These are phyloP conservation scores for Nematopogon swammerdamellus DNA, from an alignment of 2,888 invertebrate genomes.

Conservation along the genomic window DNA sequence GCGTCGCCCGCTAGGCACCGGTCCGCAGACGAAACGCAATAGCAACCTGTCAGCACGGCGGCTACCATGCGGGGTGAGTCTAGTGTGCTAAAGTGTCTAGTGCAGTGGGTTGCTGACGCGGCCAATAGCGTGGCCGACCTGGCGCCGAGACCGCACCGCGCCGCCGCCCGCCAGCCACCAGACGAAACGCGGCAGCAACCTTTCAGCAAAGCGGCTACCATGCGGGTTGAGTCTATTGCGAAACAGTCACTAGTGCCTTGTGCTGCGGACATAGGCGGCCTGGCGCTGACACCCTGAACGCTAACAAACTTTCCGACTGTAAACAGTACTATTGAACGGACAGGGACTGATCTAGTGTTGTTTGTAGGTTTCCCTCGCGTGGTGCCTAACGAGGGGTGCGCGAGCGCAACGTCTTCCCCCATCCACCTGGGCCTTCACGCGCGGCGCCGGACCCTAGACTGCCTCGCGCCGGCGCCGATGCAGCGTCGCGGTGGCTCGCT, in stretches of 20 bases:
- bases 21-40: slow-evolving; percentile 50
- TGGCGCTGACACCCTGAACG: no score
- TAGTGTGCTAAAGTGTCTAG: slow-evolving; percentile 4
- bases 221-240: slow-evolving; percentile 25
- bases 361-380: slow-evolving; percentile 67
- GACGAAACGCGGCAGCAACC: slow-evolving; percentile 44
- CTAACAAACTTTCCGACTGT: no score
- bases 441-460: slow-evolving; percentile 64
- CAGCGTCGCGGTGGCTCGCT: slow-evolving; percentile 57
- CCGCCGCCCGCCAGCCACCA: slow-evolving; percentile 63
- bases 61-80: slow-evolving; percentile 35
- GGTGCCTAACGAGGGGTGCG: slow-evolving; percentile 64
- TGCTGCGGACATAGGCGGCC: no score
- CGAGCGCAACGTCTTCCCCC: slow-evolving; percentile 27
- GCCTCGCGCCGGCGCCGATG: slow-evolving; percentile 50
- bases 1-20: slow-evolving; percentile 68
- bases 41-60: slow-evolving; percentile 30
- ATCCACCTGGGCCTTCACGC: slow-evolving; percentile 21
- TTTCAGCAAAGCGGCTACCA: slow-evolving; percentile 32
- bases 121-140: slow-evolving; percentile 62
- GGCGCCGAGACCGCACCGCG: slow-evolving; percentile 43
- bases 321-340: no score
- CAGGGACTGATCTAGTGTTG: no score
- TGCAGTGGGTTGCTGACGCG: slow-evolving; percentile 21
- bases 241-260: no score